Evolutionary conservation across 2,113 vertebrate species (phyloP), one percentile per base, ranked within the genome.

Genomic region (Saccopteryx leptura): DNA sequence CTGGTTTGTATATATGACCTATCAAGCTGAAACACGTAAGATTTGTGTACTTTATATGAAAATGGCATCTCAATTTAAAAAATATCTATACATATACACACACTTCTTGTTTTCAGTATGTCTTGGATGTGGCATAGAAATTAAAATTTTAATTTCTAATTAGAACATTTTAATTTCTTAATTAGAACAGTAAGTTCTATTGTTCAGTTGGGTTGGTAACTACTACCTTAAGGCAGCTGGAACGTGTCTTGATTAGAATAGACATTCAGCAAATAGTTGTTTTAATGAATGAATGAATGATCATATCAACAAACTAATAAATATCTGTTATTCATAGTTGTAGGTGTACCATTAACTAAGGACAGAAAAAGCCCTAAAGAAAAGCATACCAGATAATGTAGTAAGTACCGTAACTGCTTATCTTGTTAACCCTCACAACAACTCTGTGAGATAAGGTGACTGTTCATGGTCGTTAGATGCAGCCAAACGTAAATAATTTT

Each of bases 11-110:
- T 19, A 80, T 85, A 92, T 72, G 13, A 82, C 28, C n/a, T 24
- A 83, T n/a, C 61, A 90, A 52, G 24, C 28, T 75, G 1, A 54
- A 91, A 80, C 56, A 82, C 11, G 7, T 39, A 83, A 95, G 56
- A 93, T 88, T 81, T 91, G 21, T 86, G 33, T 56, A 86, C 60
- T 93, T 94, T 68, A 74, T 87, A 95, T 5, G 6, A 90, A 94
- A 88, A 76, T 9, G 52, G 17, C 50, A 72, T 60, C 50, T 88
- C 63, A 86, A 72, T 39, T 79, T 9, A 9, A 66, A 93, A 91
- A 74, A 66, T 68, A 82, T 26, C 61, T 82, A 83, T 8, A 68
- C 4, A 94, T 39, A 91, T 63, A 86, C 0, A 61, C 75, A 79
- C 21, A 23, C 2, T 68, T 19, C n/a, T 31, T 91, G 19, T 87